These are phyloP conservation scores for Bombyx huttoni DNA, from an alignment of 2,888 invertebrate species.

Conservation along the genomic window DNA sequence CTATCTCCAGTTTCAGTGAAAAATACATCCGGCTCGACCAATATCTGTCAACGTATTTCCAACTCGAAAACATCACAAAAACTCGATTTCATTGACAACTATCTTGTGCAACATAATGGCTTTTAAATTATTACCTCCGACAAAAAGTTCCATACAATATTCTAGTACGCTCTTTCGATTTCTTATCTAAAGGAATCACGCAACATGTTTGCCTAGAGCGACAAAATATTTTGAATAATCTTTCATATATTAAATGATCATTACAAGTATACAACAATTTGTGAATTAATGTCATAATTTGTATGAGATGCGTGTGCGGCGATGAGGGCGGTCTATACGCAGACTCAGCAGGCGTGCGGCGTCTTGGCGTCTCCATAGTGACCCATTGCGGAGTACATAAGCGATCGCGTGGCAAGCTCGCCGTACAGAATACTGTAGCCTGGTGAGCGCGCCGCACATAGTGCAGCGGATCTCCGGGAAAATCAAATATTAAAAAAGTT, in stretches of 20 bases:
- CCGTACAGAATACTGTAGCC: constrained; percentile 52
- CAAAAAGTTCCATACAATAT: constrained; percentile 55
- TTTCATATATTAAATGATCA: neutral
- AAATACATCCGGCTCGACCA: constrained; percentile 65
- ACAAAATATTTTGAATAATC: neutral
- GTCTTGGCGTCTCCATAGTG: constrained; percentile 59
- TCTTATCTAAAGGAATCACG: constrained; percentile 38
- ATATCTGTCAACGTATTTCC: constrained; percentile 70
- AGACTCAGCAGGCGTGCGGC: constrained; percentile 39
- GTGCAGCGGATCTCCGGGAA: constrained; percentile 65
- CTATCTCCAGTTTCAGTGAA: constrained; percentile 63
- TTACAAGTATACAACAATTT: constrained; percentile 8
- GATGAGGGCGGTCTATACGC: constrained; percentile 7
- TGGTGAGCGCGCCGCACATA: constrained; percentile 66
- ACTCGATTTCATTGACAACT: constrained; percentile 68
- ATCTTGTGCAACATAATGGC: constrained; percentile 62
- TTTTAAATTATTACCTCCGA: constrained; percentile 68
- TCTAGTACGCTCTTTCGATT: constrained; percentile 55
- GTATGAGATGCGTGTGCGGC: constrained; percentile 13
- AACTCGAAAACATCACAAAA: constrained; percentile 64
- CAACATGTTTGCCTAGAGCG: constrained; percentile 20
- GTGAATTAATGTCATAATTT: constrained; percentile 10
- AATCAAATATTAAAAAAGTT: constrained; percentile 28
- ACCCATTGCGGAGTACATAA: constrained; percentile 50
- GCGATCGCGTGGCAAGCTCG: constrained; percentile 25